These are phyloP conservation scores for Petrophora chlorosata DNA, from an alignment of 2,888 invertebrate species.

Conservation along the genomic window DNA sequence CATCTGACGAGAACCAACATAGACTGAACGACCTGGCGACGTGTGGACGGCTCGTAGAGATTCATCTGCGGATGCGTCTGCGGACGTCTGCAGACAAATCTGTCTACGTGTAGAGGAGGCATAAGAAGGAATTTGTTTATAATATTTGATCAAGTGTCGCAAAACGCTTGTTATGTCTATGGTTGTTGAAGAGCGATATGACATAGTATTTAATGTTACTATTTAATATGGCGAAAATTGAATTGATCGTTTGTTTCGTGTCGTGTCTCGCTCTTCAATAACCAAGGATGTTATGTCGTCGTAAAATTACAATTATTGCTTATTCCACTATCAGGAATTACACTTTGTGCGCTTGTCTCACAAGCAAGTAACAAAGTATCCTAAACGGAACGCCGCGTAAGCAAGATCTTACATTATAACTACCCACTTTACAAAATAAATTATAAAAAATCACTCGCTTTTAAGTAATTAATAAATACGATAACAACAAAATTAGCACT, in stretches of 20 bases:
- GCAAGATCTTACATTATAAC: conserved; percentile 45
- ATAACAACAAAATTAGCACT: conserved; percentile 61
- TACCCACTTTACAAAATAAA: conserved; percentile 75
- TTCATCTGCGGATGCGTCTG: too few species aligned
- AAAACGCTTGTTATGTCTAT: conserved; percentile 10
- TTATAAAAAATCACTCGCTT: conserved; percentile 73
- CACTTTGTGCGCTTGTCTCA: conserved; percentile 78
- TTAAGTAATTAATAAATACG: conserved; percentile 77
- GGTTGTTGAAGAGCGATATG: conserved; percentile 19
- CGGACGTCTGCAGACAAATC: too few species aligned
- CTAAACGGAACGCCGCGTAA: conserved; percentile 43
- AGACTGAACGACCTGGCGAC: too few species aligned
- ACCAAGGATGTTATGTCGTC: conserved; percentile 28
- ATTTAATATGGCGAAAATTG: conserved; percentile 31
- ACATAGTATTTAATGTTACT: conserved; percentile 19
- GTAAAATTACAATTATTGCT: conserved; percentile 54
- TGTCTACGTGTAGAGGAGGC: too few species aligned
- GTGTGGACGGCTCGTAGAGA: too few species aligned
- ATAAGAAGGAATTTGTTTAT: conserved; percentile 26
- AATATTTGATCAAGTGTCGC: conserved; percentile 19
- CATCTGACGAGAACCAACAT: too few species aligned
- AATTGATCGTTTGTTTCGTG: conserved; percentile 26
- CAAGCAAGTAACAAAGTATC: conserved; percentile 71
- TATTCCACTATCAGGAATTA: conserved; percentile 64
- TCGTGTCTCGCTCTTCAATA: conserved; percentile 24